Conservation (phyloP, 1,140 invertebrate genomes). For the Teleopsis dalmanni region DNA sequence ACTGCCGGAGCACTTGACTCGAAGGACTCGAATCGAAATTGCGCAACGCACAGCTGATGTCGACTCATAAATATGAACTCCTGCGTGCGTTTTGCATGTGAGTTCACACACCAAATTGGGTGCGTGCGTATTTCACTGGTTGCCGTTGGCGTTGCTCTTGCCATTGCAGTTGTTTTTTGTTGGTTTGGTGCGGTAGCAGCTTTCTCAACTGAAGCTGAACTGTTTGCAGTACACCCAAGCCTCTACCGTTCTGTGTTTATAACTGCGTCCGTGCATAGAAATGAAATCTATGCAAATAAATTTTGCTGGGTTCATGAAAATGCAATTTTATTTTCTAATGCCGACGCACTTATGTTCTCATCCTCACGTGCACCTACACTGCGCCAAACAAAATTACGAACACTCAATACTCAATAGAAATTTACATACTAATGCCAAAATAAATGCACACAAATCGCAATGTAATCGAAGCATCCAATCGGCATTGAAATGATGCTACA, state of each 20-base stretch:
- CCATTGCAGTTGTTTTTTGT: not conserved
- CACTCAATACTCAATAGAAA: no score
- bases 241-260: no score
- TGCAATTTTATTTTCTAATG: slow-evolving; percentile 9
- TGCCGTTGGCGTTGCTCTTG: not conserved
- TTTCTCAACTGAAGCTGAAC: slow-evolving; percentile 2
- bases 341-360: not conserved
- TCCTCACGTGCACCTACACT: not conserved
- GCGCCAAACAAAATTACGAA: no score
- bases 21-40: slow-evolving; percentile 1
- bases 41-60: slow-evolving; percentile 5
- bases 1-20: not conserved
- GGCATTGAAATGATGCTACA: slow-evolving; percentile 9
- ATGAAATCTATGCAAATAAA: no score
- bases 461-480: slow-evolving; percentile 7
- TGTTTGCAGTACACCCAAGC: slow-evolving; percentile 1
- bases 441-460: slow-evolving; percentile 9
- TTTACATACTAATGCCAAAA: not conserved
- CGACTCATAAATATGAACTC: slow-evolving; percentile 6
- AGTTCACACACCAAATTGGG: not conserved
- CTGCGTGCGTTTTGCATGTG: not conserved
- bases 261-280: no score
- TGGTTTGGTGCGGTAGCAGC: slow-evolving; percentile 1
- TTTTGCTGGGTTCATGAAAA: slow-evolving; percentile 6
- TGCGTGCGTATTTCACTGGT: not conserved